Base-by-base conservation (phyloP, 2,888 invertebrate species). In the Coleophora flavipennella region DNA sequence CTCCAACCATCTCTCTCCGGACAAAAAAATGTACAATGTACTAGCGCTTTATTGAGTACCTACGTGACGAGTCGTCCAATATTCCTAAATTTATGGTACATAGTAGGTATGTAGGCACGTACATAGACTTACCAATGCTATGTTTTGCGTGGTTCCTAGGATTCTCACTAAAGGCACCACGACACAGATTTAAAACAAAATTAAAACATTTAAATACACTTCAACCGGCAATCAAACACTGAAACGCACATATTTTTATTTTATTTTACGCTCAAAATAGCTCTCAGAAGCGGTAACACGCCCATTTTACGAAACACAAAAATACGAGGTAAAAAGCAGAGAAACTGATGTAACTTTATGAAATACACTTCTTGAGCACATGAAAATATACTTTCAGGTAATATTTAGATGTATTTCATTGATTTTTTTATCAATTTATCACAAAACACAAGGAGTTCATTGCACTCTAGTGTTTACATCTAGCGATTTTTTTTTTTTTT, bases 391-490 rank as follows among this genome's bases (percentile, higher is more conserved):
- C 54, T 53, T 73, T 74, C 72, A 51, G 64, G 65, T 66, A 51
- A 71, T 58, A 48, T 61, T 51, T 55, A 51, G 34, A 25, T 39
- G 41, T 52, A 48, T 67, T 62, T 66, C 53, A 55, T 51, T 56
- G 48, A 53, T 59, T 60, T 61, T 59, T 62, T 37, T 43, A 36
- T 36, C 43, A 44, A 51, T 61, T 59, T 62, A 37, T 43, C 37
- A 37, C 43, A 44, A 51, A 62, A 52, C 42, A 55, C 33, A 49
- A 55, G 41, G 56, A 64, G 77, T 80, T 77, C 79, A 79, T 67
- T 77, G 78, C 67, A 66, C 75, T n/a, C 52, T 45, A 38, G 36
- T 79, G 77, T 80, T 80, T 80, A 79, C 73, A 72, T 67, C 49
- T 20, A 4, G 3, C 6, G 20, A 20, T 20, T 20, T n/a, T n/a